These are phyloP conservation scores for Propithecus coquereli DNA, from an alignment of 2,113 vertebrate species.

Conservation along the genomic window DNA sequence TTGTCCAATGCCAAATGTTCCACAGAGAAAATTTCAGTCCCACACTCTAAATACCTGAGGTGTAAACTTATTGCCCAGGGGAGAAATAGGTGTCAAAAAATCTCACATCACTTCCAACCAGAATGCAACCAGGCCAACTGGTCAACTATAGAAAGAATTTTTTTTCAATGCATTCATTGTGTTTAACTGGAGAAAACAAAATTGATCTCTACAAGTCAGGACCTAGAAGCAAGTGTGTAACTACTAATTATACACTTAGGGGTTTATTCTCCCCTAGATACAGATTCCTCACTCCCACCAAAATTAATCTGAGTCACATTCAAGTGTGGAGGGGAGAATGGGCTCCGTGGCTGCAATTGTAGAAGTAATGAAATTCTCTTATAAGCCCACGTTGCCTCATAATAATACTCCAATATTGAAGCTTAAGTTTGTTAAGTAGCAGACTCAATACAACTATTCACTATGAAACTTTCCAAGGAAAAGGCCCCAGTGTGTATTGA, in stretches of 20 bases:
- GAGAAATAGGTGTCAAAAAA: neutral
- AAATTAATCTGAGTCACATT: conserved; percentile 53
- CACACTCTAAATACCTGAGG: neutral
- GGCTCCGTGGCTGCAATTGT: neutral
- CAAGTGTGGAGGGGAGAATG: neutral
- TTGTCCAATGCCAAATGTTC: neutral
- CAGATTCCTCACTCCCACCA: conserved; percentile 14
- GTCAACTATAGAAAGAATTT: neutral
- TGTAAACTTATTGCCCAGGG: neutral
- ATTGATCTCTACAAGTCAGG: neutral
- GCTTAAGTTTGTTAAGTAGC: conserved; percentile 36
- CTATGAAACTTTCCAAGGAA: conserved; percentile 44
- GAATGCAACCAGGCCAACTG: conserved; percentile 25
- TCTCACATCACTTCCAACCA: neutral
- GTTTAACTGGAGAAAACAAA: conserved; percentile 56
- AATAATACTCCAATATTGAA: conserved; percentile 59
- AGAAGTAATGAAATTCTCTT: conserved; percentile 64
- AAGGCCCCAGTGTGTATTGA: conserved; percentile 68
- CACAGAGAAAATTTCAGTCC: neutral
- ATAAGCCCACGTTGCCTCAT: conserved; percentile 64
- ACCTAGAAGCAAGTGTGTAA: conserved; percentile 52
- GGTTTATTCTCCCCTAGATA: conserved; percentile 60
- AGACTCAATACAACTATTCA: conserved; percentile 59
- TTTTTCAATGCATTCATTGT: conserved; percentile 50
- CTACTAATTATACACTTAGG: conserved; percentile 57